Evolutionary conservation across 2,797 vertebrate genomes (phyloP).

Genomic region (Artibeus jamaicensis): DNA sequence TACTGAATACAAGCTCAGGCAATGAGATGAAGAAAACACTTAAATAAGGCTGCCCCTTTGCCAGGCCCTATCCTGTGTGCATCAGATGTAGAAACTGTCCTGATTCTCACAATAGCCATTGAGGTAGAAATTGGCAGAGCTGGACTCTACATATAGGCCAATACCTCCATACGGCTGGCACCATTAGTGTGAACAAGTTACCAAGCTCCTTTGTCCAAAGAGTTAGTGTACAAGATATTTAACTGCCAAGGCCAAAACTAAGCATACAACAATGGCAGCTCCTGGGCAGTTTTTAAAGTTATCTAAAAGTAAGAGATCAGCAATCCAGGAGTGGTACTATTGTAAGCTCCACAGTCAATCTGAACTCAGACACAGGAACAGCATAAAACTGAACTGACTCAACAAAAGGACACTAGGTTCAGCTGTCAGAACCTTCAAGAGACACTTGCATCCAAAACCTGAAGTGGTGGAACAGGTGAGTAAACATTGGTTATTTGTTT

Average conservation of each 20-base stretch:
- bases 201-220: not conserved
- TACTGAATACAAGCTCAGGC: not conserved
- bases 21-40: not conserved
- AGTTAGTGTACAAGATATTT: not conserved
- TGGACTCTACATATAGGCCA: not conserved
- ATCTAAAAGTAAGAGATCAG: not conserved
- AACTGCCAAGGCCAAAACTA: not conserved
- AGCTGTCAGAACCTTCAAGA: not conserved
- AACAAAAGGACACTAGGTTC: not conserved
- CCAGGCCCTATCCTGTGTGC: not conserved
- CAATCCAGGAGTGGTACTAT: not conserved
- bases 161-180: not conserved
- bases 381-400: not conserved
- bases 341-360: not conserved
- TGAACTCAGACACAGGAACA: not conserved
- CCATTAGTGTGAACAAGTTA: not conserved
- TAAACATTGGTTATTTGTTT: not conserved
- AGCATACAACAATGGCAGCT: not conserved
- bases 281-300: not conserved
- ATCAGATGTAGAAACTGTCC: not conserved
- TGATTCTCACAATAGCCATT: not conserved
- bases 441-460: not conserved
- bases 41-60: no score
- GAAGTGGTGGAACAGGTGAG: not conserved
- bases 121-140: not conserved